A percentile compares a stretch with the other conserved stretches of the same genome.
phyloP scores from a whole-genome alignment of 37 sponge, comb jelly and placozoan genomes.

The Chondrosia reniformis region DNA sequence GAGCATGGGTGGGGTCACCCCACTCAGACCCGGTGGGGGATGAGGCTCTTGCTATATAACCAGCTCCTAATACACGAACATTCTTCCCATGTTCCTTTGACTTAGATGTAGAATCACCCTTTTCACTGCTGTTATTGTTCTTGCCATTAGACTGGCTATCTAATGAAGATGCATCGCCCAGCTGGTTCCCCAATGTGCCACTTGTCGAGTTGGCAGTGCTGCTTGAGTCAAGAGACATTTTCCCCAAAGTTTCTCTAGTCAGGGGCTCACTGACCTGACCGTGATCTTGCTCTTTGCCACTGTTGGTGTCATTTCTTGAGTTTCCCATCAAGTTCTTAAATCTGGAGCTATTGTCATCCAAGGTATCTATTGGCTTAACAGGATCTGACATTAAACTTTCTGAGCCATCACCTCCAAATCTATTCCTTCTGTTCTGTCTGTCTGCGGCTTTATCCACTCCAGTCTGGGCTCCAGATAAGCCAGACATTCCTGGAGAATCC shows the following conservation, averaged over 20 bases:
- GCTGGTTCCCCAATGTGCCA: too few relatives aligned
- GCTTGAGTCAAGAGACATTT: too few relatives aligned
- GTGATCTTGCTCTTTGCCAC: too few relatives aligned
- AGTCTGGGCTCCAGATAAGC: not conserved
- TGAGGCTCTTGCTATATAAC: slow-evolving; percentile 29
- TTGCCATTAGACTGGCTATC: not conserved
- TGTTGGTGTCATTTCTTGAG: too few relatives aligned
- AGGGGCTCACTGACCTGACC: too few relatives aligned
- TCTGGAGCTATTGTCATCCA: too few relatives aligned
- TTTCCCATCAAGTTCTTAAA: too few relatives aligned
- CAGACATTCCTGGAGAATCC: not conserved
- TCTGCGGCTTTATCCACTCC: not conserved
- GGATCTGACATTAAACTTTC: too few relatives aligned
- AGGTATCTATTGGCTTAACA: too few relatives aligned
- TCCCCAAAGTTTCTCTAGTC: too few relatives aligned
- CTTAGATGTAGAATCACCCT: not conserved
- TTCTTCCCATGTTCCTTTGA: not conserved
- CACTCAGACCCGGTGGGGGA: slow-evolving; percentile 60
- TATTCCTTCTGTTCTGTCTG: not conserved
- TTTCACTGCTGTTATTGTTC: not conserved
- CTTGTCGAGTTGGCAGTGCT: too few relatives aligned
- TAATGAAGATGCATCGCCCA: too few relatives aligned
- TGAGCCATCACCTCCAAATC: not conserved
- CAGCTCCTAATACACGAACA: slow-evolving; percentile 15
- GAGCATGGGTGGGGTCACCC: slow-evolving; percentile 67